Evolutionary conservation across 2,113 vertebrate species (phyloP).

Genomic region (Tympanuchus pallidicinctus): DNA sequence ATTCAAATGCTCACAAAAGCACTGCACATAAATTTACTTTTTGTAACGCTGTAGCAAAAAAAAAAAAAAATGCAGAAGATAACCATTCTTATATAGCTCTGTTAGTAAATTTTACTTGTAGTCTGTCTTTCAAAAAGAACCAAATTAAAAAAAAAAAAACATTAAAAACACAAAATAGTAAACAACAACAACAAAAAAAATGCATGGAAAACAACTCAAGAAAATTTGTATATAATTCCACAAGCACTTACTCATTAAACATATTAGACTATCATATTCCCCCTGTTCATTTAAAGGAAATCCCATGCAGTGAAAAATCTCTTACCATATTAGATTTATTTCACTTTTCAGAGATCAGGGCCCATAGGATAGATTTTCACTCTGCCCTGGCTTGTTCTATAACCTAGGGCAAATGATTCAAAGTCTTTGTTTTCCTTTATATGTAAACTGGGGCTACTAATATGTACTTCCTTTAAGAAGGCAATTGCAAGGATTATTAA

Average conservation of each 20-base stretch:
- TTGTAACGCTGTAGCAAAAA: neutral
- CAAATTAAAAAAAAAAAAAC: too few species aligned
- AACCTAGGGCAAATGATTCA: neutral
- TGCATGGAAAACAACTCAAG: neutral
- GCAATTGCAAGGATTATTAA: neutral
- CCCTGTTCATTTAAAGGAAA: neutral
- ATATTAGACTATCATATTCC: neutral
- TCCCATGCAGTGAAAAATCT: neutral
- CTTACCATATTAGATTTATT: neutral
- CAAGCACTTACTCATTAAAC: neutral
- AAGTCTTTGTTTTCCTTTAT: neutral
- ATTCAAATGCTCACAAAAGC: conserved; percentile 26
- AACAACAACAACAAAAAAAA: neutral
- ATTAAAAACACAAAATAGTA: too few species aligned
- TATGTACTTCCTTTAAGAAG: neutral
- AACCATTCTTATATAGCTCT: neutral
- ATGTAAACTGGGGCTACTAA: neutral
- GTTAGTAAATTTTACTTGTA: neutral
- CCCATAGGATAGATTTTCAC: neutral
- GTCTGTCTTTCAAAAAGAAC: neutral
- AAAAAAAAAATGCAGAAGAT: neutral
- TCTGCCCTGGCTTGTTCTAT: neutral
- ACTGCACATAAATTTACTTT: neutral
- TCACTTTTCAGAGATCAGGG: neutral
- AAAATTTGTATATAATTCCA: conserved; percentile 7